Evolutionary conservation across 2,888 invertebrate genomes (phyloP).

Genomic region (Urechis unicinctus): DNA sequence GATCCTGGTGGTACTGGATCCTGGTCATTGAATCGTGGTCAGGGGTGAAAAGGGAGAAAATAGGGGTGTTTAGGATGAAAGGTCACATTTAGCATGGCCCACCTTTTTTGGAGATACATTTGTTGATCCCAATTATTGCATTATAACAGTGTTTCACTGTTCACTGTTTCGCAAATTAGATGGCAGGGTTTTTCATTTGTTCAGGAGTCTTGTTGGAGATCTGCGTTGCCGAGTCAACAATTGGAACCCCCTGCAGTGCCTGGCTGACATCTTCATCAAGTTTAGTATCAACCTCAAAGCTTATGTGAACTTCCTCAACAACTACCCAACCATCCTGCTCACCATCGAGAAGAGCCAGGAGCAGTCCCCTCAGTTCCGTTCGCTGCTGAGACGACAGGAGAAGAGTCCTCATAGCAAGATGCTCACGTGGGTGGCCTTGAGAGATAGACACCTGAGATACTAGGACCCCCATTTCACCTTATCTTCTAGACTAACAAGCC

Average conservation of each 20-base stretch:
- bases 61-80: too few relatives aligned
- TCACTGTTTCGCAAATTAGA: too few relatives aligned
- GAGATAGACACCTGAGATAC: background rate
- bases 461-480: background rate
- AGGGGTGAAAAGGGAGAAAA: too few relatives aligned
- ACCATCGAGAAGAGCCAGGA: slow-evolving; percentile 40
- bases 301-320: slow-evolving; percentile 45
- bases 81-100: too few relatives aligned
- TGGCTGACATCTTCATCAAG: slow-evolving; percentile 45
- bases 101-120: too few relatives aligned
- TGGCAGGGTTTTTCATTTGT: background rate
- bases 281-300: slow-evolving; percentile 38
- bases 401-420: slow-evolving; percentile 37
- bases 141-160: too few relatives aligned
- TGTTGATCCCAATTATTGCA: too few relatives aligned
- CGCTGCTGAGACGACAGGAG: slow-evolving; percentile 41
- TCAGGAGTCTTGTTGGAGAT: slow-evolving; percentile 36
- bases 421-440: slow-evolving; percentile 32
- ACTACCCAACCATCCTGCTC: slow-evolving; percentile 40
- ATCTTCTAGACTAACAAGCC: too few relatives aligned
- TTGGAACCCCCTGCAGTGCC: slow-evolving; percentile 39
- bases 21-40: too few relatives aligned
- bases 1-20: background rate
- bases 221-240: slow-evolving; percentile 33
- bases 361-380: slow-evolving; percentile 39